These are phyloP conservation scores for Beris morrisii DNA, from an alignment of 2,888 invertebrate species.

Conservation along the genomic window DNA sequence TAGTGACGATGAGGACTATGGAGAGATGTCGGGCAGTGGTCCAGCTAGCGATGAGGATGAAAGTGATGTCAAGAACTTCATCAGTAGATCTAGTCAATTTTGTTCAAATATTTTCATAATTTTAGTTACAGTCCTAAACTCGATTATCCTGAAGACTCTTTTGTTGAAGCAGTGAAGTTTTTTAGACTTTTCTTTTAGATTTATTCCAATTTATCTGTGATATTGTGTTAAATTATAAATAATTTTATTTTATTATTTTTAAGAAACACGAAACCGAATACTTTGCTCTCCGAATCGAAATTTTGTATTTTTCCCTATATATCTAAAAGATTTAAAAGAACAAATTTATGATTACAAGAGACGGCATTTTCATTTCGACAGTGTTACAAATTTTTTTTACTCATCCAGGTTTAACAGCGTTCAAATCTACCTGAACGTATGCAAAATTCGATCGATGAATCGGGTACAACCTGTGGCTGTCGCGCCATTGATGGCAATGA, in stretches of 20 bases:
- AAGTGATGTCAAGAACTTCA: conserved; percentile 13
- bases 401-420: too few species aligned
- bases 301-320: conserved; percentile 10
- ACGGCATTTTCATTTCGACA: too few species aligned
- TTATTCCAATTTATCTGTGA: conserved; percentile 40
- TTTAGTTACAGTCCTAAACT: conserved; percentile 14
- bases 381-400: too few species aligned
- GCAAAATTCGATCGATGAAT: too few species aligned
- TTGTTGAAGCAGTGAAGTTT: background rate
- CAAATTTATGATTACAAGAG: too few species aligned
- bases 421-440: too few species aligned
- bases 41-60: conserved; percentile 14
- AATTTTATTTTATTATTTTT: conserved; percentile 23
- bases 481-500: too few species aligned
- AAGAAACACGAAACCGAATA: conserved; percentile 8
- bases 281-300: conserved; percentile 19
- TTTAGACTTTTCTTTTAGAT: conserved; percentile 27
- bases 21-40: conserved; percentile 36
- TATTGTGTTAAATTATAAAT: conserved; percentile 35
- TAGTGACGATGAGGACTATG: conserved; percentile 38
- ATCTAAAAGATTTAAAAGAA: conserved; percentile 2
- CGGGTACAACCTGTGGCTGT: too few species aligned
- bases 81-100: conserved; percentile 27
- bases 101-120: conserved; percentile 8
- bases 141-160: conserved; percentile 5